A percentile compares a stretch with the other conserved stretches of the same genome.
Evolutionary conservation across 2,888 invertebrate genomes (phyloP).

Genomic region (Stenodera caucasica): DNA sequence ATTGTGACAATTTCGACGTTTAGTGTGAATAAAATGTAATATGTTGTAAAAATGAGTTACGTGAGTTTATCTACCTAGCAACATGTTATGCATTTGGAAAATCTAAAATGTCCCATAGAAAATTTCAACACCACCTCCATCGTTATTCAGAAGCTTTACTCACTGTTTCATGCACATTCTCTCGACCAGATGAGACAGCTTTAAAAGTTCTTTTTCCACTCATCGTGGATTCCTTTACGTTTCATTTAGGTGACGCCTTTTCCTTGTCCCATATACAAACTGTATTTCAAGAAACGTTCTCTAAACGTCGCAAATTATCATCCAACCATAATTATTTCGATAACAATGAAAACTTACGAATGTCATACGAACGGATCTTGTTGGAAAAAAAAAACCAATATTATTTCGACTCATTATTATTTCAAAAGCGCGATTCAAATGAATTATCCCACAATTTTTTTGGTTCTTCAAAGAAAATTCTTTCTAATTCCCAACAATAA

Average conservation of each 20-base stretch:
- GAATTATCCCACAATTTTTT: not conserved
- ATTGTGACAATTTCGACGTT: not conserved
- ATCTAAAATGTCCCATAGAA: conserved; percentile 27
- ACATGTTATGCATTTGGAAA: conserved; percentile 31
- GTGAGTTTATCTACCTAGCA: conserved; percentile 30
- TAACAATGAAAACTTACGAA: conserved; percentile 16
- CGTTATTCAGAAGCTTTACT: conserved; percentile 27
- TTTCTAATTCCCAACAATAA: no score
- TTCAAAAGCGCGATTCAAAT: no score
- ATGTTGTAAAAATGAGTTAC: conserved; percentile 33
- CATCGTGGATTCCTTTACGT: conserved; percentile 26
- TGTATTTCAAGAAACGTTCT: conserved; percentile 52
- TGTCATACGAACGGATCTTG: no score
- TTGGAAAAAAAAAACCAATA: no score
- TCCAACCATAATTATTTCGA: conserved; percentile 22
- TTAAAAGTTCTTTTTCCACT: conserved; percentile 28
- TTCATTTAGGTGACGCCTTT: conserved; percentile 32
- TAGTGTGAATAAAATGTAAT: conserved; percentile 29
- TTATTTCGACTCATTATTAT: no score
- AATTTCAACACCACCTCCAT: conserved; percentile 28
- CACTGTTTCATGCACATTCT: conserved; percentile 27
- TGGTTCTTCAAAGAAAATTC: not conserved
- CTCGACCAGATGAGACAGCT: conserved; percentile 33
- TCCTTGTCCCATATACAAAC: conserved; percentile 49
- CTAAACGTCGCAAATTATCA: conserved; percentile 24